These are phyloP conservation scores for Rhagium mordax DNA, from an alignment of 2,888 invertebrate species.

Conservation along the genomic window DNA sequence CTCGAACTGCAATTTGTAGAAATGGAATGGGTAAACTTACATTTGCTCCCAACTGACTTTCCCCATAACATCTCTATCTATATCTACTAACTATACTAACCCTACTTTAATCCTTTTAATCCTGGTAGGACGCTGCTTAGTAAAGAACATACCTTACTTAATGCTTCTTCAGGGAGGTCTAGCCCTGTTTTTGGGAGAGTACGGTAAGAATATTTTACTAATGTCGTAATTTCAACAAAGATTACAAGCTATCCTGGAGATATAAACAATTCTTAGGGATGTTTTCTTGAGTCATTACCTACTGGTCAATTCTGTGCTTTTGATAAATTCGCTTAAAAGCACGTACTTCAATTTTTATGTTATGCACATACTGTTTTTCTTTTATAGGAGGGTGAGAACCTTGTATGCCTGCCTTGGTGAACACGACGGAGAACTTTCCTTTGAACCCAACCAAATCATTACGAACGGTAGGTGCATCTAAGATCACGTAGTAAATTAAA, in stretches of 20 bases:
- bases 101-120: constrained; percentile 44
- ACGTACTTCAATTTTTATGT: neutral
- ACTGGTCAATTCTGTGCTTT: neutral
- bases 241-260: no score
- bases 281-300: no score
- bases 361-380: neutral
- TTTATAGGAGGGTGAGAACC: constrained; percentile 87
- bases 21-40: neutral
- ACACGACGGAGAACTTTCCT: constrained; percentile 96
- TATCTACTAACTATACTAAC: constrained; percentile 45
- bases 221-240: neutral
- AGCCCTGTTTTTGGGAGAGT: constrained; percentile 63
- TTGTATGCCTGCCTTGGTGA: constrained; percentile 97
- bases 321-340: neutral
- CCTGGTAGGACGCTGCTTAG: constrained; percentile 60
- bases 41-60: neutral
- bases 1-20: neutral
- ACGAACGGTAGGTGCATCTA: constrained; percentile 84
- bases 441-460: constrained; percentile 98
- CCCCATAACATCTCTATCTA: constrained; percentile 19
- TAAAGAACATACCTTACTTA: constrained; percentile 63
- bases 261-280: no score
- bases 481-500: neutral
- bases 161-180: constrained; percentile 64
- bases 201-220: constrained; percentile 55